Base-by-base conservation (phyloP, 1,140 invertebrate species). In the Venustaconcha ellipsiformis region DNA sequence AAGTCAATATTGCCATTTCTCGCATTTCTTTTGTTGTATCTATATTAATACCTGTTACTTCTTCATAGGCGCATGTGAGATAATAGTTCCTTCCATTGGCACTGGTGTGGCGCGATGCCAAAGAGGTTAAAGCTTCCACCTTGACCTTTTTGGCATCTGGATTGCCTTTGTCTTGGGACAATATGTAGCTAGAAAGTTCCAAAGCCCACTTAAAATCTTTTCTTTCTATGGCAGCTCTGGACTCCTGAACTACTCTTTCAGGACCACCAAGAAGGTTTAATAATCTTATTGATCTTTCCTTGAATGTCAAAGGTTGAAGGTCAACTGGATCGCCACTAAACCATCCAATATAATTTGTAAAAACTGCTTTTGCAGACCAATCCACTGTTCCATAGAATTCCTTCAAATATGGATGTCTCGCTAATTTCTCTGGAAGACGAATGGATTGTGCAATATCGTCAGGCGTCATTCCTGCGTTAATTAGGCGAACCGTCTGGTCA, bases 351-450 rank as follows among this genome's bases (percentile, higher is more conserved):
- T 87, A 85, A 17, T 78, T 69, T 12, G 74, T 81, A 62, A 83
- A 86, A 1, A 85, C 83, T 57, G 81, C 80, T 63, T 83, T 86
- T 17, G 81, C 81, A 5, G 86, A 87, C 86, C 86, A 87, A 57
- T 69, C 79, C 4, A 84, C 74, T 14, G 84, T 86, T 15, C 86
- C 86, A 23, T 87, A 87, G 72, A 84, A 82, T 70, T 87, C 78
- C 62, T 74, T 72, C 18, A 87, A 70, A 60, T 72, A 82, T 14
- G 84, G 81, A 78, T 83, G 78, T n/a, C 13, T 48, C 55, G 67
- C 71, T 14, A 86, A n/a, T 12, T 71, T 20, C 59, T 74, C 67
- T 59, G 84, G 85, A 26, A 86, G 73, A 26, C 71, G 69, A 4
- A 86, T 66, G 26, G 72, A 76, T 12, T 80, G 66, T 14, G 72